Evolutionary conservation across 2,888 invertebrate genomes (phyloP).

Genomic region (Heliconius erato): DNA sequence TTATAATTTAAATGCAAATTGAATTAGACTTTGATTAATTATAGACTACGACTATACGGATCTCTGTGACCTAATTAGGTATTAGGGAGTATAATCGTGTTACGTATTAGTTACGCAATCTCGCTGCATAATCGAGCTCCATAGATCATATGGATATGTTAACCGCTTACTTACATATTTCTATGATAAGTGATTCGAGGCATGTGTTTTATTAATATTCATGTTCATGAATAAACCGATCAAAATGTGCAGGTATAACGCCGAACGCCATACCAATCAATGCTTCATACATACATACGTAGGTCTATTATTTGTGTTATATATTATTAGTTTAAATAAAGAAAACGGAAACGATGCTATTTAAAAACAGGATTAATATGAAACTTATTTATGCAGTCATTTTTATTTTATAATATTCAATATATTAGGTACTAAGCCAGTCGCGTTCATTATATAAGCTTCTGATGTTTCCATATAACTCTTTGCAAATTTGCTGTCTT

Average conservation of each 20-base stretch:
- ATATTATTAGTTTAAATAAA: neutral
- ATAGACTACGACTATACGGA: neutral
- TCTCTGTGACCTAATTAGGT: constrained; percentile 16
- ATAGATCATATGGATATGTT: constrained; percentile 29
- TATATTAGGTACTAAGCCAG: constrained; percentile 53
- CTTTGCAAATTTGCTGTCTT: constrained; percentile 75
- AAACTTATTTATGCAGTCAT: neutral
- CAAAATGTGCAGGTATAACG: constrained; percentile 5
- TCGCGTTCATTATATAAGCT: constrained; percentile 59
- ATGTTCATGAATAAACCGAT: constrained; percentile 35
- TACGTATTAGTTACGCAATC: constrained; percentile 34
- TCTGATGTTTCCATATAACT: constrained; percentile 53
- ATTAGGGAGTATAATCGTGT: constrained; percentile 30
- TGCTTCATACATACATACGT: neutral
- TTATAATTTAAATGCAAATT: constrained; percentile 7
- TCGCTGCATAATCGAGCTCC: constrained; percentile 20
- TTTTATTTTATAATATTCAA: neutral
- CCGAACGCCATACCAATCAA: constrained; percentile 8
- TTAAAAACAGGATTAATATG: neutral
- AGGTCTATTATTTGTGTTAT: too few species aligned
- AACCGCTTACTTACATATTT: constrained; percentile 38
- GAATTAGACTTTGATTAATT: constrained; percentile 10
- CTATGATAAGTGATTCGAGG: constrained; percentile 30
- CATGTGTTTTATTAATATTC: constrained; percentile 33
- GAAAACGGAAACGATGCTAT: neutral